These are phyloP conservation scores for Dynastes grantii DNA, from an alignment of 2,888 invertebrate species.

Conservation along the genomic window DNA sequence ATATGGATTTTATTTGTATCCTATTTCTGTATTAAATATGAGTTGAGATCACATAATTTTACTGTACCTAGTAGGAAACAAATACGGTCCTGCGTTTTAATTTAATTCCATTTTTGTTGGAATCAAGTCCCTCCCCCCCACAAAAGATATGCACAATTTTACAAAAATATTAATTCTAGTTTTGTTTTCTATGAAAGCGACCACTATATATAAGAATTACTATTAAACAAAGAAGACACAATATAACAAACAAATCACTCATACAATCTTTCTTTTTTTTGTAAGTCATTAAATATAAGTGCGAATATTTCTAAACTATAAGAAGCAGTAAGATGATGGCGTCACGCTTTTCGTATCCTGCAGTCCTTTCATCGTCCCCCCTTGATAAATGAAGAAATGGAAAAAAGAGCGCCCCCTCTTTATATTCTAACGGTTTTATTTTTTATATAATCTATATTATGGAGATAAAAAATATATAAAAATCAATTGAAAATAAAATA, in stretches of 20 bases:
- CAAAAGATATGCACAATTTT: constrained; percentile 10
- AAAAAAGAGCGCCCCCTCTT: not conserved
- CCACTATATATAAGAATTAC: constrained; percentile 8
- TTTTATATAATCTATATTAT: constrained; percentile 50
- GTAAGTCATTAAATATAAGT: constrained; percentile 8
- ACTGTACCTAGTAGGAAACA: too few species aligned
- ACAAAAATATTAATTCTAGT: constrained; percentile 1
- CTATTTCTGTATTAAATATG: too few species aligned
- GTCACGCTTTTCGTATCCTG: not conserved
- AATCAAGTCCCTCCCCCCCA: not conserved
- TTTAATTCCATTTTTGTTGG: constrained; percentile 12
- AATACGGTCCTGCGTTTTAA: not conserved
- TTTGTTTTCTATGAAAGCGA: constrained; percentile 52
- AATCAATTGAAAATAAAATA: not conserved
- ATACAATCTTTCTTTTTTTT: constrained; percentile 50
- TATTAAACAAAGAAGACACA: too few species aligned
- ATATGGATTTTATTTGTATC: too few species aligned
- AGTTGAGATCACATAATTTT: too few species aligned
- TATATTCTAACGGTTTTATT: constrained; percentile 49
- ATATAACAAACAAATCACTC: constrained; percentile 24
- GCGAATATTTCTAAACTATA: constrained; percentile 35
- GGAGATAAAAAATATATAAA: constrained; percentile 39
- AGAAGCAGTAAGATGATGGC: not conserved
- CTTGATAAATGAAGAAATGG: not conserved
- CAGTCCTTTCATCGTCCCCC: not conserved